phyloP scores from a whole-genome alignment of 2,888 invertebrate species.

The Creontiades dilutus region DNA sequence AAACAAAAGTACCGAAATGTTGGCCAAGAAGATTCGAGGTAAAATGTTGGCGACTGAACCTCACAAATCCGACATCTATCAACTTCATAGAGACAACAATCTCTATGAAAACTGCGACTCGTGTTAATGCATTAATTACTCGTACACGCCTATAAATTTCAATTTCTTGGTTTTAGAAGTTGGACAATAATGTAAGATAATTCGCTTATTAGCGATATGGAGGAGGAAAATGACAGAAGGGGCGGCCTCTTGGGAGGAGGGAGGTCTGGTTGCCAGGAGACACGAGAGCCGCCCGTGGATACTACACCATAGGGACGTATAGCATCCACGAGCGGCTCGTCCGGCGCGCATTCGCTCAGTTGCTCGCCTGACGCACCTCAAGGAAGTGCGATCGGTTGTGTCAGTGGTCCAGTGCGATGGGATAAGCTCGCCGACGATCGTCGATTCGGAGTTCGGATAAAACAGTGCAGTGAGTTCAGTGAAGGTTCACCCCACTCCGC shows the following conservation, averaged over 20 bases:
- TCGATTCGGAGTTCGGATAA: background rate
- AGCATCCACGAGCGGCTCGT: slow-evolving; percentile 9
- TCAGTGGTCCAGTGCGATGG: slow-evolving; percentile 35
- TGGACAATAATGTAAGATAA: too few relatives aligned
- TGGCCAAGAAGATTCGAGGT: too few relatives aligned
- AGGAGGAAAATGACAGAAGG: background rate
- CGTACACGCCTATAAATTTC: too few relatives aligned
- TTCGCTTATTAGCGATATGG: too few relatives aligned
- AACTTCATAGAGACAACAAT: too few relatives aligned
- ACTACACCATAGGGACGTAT: background rate
- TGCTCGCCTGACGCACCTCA: slow-evolving; percentile 32
- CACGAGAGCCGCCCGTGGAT: slow-evolving; percentile 36
- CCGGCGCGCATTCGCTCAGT: background rate
- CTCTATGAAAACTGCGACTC: too few relatives aligned
- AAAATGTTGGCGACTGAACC: too few relatives aligned
- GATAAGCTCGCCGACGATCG: slow-evolving; percentile 24
- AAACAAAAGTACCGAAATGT: too few relatives aligned
- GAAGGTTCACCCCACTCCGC: background rate
- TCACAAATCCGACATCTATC: too few relatives aligned
- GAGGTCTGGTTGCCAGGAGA: slow-evolving; percentile 52
- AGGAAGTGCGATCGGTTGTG: slow-evolving; percentile 22
- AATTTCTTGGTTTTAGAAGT: too few relatives aligned
- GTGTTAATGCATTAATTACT: too few relatives aligned
- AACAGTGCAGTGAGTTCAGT: background rate
- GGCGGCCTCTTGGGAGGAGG: background rate